These are phyloP conservation scores for Falco naumanni DNA, from an alignment of 2,797 vertebrate genomes.

Conservation along the genomic window DNA sequence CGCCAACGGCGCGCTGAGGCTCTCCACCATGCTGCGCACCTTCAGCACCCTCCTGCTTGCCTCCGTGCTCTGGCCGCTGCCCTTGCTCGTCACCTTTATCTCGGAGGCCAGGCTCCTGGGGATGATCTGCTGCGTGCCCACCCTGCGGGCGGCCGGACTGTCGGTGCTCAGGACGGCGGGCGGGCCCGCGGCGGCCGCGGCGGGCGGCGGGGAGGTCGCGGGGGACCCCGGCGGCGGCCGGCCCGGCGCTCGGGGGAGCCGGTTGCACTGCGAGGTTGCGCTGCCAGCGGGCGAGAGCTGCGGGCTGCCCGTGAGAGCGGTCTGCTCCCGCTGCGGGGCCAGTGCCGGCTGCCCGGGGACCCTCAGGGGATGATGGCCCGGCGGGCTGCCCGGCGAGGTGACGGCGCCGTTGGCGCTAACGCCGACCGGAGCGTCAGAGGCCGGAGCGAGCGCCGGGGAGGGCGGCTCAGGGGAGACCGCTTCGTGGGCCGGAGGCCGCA, in stretches of 20 bases:
- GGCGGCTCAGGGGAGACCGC: neutral
- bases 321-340: conserved; percentile 70
- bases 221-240: too few species aligned
- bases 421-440: neutral
- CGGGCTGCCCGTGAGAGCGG: conserved; percentile 38
- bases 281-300: neutral
- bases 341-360: neutral
- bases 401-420: conserved; percentile 24
- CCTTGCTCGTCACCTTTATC: conserved; percentile 72
- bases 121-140: conserved; percentile 93
- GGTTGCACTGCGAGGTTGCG: neutral
- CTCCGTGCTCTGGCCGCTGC: conserved; percentile 66
- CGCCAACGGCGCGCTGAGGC: conserved; percentile 70
- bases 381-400: neutral
- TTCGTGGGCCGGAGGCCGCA: conserved; percentile 75
- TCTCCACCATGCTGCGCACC: conserved; percentile 89
- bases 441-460: conserved; percentile 35
- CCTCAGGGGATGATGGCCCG: neutral
- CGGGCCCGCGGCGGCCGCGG: neutral
- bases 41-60: conserved; percentile 76
- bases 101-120: conserved; percentile 86
- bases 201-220: too few species aligned
- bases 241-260: too few species aligned
- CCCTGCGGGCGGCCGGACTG: conserved; percentile 86
- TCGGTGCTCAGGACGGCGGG: conserved; percentile 87